These are phyloP conservation scores for Ormyrus nitidulus DNA, from an alignment of 2,888 invertebrate genomes.

Conservation along the genomic window DNA sequence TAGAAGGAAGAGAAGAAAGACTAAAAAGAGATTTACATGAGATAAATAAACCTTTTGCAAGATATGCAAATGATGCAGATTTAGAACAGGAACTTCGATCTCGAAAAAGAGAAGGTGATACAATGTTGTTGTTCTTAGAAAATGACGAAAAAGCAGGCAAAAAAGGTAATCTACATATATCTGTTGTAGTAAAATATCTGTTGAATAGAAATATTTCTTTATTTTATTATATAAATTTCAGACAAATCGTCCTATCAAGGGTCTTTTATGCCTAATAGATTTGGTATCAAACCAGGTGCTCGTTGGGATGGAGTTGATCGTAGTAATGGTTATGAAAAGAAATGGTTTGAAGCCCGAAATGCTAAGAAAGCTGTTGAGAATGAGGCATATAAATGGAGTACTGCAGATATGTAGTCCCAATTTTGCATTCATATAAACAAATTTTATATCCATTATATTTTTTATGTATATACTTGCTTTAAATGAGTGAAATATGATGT, in stretches of 20 bases:
- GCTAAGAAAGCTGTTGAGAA: slow-evolving; percentile 86
- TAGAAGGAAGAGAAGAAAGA: slow-evolving; percentile 83
- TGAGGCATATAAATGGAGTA: slow-evolving; percentile 95
- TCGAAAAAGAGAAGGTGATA: slow-evolving; percentile 91
- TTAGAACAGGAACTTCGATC: slow-evolving; percentile 86
- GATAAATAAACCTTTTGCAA: slow-evolving; percentile 92
- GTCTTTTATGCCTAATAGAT: slow-evolving; percentile 93
- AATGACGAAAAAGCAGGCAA: slow-evolving; percentile 81
- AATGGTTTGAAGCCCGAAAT: slow-evolving; percentile 88
- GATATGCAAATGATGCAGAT: slow-evolving; percentile 92
- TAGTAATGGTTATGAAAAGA: slow-evolving; percentile 96
- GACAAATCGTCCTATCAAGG: slow-evolving; percentile 88
- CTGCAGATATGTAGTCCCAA: slow-evolving; percentile 88
- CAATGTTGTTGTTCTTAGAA: slow-evolving; percentile 93
- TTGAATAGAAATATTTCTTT: background rate
- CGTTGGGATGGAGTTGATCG: slow-evolving; percentile 99
- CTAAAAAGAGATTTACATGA: slow-evolving; percentile 88
- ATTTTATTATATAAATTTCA: slow-evolving; percentile 64
- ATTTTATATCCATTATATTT: no score
- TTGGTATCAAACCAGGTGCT: slow-evolving; percentile 93
- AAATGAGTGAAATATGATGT: no score
- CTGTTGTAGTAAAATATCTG: slow-evolving; percentile 1
- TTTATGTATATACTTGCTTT: no score
- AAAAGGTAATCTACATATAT: slow-evolving; percentile 59
- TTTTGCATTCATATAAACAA: no score